Percentiles rank a stretch among this genome's conserved stretches.
Evolutionary conservation across 2,888 invertebrate genomes (phyloP).

Genomic region (Ectobius pallidus): DNA sequence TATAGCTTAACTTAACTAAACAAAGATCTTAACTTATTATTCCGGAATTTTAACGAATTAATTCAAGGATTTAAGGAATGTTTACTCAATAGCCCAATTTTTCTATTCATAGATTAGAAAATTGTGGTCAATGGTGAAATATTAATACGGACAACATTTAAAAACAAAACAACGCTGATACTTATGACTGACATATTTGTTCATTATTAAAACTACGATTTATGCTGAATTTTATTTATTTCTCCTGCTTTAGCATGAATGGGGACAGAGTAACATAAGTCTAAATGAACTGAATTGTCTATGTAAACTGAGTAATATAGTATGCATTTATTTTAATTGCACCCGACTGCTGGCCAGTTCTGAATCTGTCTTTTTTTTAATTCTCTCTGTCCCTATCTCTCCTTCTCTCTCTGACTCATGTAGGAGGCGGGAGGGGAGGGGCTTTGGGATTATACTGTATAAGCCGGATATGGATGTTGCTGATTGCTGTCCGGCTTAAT

Average conservation of each 20-base stretch:
- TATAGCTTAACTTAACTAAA: no score
- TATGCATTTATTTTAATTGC: background rate
- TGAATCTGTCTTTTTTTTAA: background rate
- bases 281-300: background rate
- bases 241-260: background rate
- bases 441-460: constrained; percentile 18
- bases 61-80: no score
- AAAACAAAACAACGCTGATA: no score
- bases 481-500: constrained; percentile 37
- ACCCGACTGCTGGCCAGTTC: no score
- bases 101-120: no score
- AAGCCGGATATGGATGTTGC: constrained; percentile 25
- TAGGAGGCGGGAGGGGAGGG: background rate
- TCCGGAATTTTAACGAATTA: no score
- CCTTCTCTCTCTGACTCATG: background rate
- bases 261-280: background rate
- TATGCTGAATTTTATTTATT: background rate
- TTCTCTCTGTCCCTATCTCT: background rate
- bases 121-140: no score
- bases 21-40: no score
- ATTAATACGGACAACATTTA: no score
- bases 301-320: background rate
- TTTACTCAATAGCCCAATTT: no score
- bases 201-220: background rate
- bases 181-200: no score